A percentile compares a stretch with the other conserved stretches of the same genome.
Conservation (phyloP, 1,140 invertebrate species). For the Drosophila obscura region DNA sequence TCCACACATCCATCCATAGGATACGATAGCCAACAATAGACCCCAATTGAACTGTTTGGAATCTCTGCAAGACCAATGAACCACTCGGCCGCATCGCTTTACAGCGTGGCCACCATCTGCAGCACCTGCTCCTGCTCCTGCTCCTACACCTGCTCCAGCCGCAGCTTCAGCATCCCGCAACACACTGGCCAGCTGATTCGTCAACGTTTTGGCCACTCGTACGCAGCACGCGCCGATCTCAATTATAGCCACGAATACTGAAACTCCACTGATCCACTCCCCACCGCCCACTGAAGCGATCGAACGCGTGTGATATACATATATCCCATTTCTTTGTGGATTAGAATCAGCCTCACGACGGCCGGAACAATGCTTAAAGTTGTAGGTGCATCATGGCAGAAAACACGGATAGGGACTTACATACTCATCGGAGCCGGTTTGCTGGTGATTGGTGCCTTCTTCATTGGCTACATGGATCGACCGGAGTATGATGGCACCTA, state of each 20-base stretch:
- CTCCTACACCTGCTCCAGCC: constrained; percentile 30
- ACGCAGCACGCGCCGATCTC: constrained; percentile 76
- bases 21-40: constrained; percentile 7
- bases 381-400: constrained; percentile 90
- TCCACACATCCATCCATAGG: constrained; percentile 8
- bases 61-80: constrained; percentile 74
- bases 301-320: no score
- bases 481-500: constrained; percentile 88
- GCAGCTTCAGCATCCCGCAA: constrained; percentile 26
- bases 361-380: constrained; percentile 88
- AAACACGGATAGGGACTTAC: constrained; percentile 89
- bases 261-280: neutral
- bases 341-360: constrained; percentile 64
- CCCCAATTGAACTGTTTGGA: constrained; percentile 32
- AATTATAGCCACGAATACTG: constrained; percentile 59
- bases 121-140: constrained; percentile 36
- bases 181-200: constrained; percentile 55
- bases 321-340: no score
- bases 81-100: constrained; percentile 69
- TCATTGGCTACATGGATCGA: constrained; percentile 88
- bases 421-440: constrained; percentile 88
- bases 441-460: constrained; percentile 88
- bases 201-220: constrained; percentile 74
- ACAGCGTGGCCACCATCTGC: constrained; percentile 73
- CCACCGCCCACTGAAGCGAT: no score